These are phyloP conservation scores for Aythya baeri DNA, from an alignment of 2,113 vertebrate genomes.

Conservation along the genomic window DNA sequence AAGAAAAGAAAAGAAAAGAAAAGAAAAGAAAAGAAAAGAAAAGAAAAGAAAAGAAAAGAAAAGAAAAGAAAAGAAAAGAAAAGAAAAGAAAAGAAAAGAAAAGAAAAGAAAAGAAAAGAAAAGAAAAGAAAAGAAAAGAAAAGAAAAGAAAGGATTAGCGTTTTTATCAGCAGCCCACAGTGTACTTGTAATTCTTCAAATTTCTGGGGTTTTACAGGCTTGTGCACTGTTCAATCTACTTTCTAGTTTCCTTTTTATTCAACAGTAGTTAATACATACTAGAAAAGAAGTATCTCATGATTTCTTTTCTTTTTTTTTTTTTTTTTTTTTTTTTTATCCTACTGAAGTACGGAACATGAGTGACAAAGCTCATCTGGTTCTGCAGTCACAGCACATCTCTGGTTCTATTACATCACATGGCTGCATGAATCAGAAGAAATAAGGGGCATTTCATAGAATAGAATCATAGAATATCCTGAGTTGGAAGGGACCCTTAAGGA, in stretches of 20 bases:
- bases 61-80: too few species aligned
- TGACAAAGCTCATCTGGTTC: not conserved
- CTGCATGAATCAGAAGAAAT: not conserved
- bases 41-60: too few species aligned
- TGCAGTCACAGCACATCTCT: not conserved
- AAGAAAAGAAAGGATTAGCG: not conserved
- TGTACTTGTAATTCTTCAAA: not conserved
- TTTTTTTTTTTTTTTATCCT: not conserved
- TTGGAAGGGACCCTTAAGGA: too few species aligned
- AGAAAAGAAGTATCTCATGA: not conserved
- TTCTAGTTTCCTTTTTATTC: not conserved
- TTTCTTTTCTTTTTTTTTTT: not conserved
- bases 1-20: not conserved
- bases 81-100: too few species aligned
- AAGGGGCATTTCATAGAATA: too few species aligned
- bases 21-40: too few species aligned
- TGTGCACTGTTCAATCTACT: not conserved
- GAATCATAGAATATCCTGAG: too few species aligned
- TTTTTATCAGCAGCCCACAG: not conserved
- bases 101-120: not conserved
- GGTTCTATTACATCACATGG: not conserved
- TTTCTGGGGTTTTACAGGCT: not conserved
- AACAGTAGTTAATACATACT: not conserved
- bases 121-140: too few species aligned
- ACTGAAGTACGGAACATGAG: not conserved